phyloP scores from a whole-genome alignment of 92 coral and sea anemone genomes.

The Muricea muricata region DNA sequence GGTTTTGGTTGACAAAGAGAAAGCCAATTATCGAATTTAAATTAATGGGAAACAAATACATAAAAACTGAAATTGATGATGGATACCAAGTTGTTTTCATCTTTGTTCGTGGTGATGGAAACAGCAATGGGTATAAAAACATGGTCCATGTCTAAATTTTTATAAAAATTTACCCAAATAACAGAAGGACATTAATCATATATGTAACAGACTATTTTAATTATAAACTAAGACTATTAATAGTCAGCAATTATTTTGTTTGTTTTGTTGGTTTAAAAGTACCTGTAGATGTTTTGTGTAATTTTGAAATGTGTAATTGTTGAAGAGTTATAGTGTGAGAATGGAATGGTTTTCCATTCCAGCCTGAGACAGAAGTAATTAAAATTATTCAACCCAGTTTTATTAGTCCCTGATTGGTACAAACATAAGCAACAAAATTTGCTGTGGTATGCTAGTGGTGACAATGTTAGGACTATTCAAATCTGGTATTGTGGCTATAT shows the following conservation, averaged over 20 bases:
- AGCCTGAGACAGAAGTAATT: too few relatives aligned
- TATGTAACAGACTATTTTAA: background rate
- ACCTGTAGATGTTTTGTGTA: background rate
- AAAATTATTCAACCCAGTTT: too few relatives aligned
- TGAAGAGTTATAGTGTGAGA: too few relatives aligned
- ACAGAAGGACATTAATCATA: background rate
- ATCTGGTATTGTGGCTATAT: too few relatives aligned
- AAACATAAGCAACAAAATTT: too few relatives aligned
- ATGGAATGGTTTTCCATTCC: too few relatives aligned
- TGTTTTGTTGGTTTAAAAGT: too few relatives aligned
- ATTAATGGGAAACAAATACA: too few relatives aligned
- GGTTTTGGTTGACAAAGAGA: background rate
- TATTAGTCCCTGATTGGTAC: too few relatives aligned
- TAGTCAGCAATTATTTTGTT: background rate
- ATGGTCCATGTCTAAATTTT: background rate
- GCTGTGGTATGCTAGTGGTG: too few relatives aligned
- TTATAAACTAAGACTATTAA: background rate
- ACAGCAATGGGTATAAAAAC: background rate
- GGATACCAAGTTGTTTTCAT: constrained; percentile 34
- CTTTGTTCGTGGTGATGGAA: constrained; percentile 6
- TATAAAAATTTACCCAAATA: background rate
- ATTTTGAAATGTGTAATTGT: background rate
- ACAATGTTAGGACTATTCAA: too few relatives aligned
- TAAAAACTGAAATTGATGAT: constrained; percentile 56
- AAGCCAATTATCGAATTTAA: too few relatives aligned